Conservation (phyloP, 2,888 invertebrate species). For the Caenorhabditis wallacei region DNA sequence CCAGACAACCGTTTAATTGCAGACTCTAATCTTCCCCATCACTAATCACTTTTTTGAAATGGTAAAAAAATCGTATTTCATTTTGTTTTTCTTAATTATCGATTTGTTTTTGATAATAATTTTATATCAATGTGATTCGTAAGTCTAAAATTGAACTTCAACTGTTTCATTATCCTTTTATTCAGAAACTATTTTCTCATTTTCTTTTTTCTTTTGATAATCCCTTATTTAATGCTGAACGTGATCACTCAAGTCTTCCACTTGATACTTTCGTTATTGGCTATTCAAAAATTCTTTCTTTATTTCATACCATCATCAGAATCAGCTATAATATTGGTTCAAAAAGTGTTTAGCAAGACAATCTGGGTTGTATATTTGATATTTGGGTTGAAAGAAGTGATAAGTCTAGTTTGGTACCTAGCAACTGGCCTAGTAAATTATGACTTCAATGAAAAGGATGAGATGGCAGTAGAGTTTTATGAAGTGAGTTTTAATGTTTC, state of each 20-base stretch:
- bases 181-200: not conserved
- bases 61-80: conserved; percentile 6
- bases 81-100: not conserved
- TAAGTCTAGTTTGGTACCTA: not conserved
- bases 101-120: not conserved
- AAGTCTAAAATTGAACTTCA: not conserved
- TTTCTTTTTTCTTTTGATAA: not conserved
- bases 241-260: conserved; percentile 18
- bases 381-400: not conserved
- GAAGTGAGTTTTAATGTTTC: not conserved
- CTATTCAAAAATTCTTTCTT: conserved; percentile 11
- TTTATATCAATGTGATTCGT: not conserved
- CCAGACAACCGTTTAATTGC: not conserved
- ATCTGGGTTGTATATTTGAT: not conserved
- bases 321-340: not conserved
- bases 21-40: conserved; percentile 11
- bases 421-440: not conserved
- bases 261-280: not conserved
- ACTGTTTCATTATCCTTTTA: too few species aligned
- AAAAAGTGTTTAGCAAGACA: not conserved
- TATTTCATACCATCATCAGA: conserved; percentile 6
- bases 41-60: conserved; percentile 29
- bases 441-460: not conserved
- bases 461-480: not conserved
- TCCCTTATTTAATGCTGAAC: not conserved